Base-by-base conservation (phyloP, 2,888 invertebrate species). In the Eupeodes latifasciatus region DNA sequence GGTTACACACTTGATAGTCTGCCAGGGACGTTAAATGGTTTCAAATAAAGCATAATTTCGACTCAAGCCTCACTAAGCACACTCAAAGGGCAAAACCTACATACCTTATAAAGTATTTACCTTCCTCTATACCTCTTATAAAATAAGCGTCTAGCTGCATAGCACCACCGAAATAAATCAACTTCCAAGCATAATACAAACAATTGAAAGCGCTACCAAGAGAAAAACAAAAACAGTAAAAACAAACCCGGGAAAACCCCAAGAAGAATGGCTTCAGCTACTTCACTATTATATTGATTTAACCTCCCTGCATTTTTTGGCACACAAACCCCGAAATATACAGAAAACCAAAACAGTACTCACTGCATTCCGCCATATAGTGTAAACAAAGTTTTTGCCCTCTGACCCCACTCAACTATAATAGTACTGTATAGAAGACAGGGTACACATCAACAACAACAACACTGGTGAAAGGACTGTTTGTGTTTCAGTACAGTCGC, bases 91-190 rank as follows among this genome's bases (percentile, higher is more conserved):
- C 36, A 44, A 57, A 5, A 11, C 19, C 3, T 11, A 1, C 19
- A 11, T 3, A 19, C 3, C 9, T 1, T 11, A 19, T 5, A 11
- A 27, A 0, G 4, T 7, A 57, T 12, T 36, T n/a, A 40, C 19
- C 0, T 51, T n/a, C 53, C 27, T 27, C 27, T 3, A 27, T 27
- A 57, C 61, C 34, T 78, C 34, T 49, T 77, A 55, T 61, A 83
- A 64, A 88, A 59, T 64, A 66, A 66, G 12, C 51, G 59, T 83
- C 80, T 80, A 83, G 74, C 72, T 74, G 87, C 84, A 83, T 78
- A 84, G 64, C 74, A 51, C 27, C 72, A 49, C 19, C 44, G 53
- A 53, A 59, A 88, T 88, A 88, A 88, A 88, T 88, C 88, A 88
- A 77, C 66, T 84, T 61, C 49, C 80, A 36, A 59, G 53, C 51